Evolutionary conservation across 2,113 vertebrate genomes (phyloP).

Genomic region (Corythornis cristatus): DNA sequence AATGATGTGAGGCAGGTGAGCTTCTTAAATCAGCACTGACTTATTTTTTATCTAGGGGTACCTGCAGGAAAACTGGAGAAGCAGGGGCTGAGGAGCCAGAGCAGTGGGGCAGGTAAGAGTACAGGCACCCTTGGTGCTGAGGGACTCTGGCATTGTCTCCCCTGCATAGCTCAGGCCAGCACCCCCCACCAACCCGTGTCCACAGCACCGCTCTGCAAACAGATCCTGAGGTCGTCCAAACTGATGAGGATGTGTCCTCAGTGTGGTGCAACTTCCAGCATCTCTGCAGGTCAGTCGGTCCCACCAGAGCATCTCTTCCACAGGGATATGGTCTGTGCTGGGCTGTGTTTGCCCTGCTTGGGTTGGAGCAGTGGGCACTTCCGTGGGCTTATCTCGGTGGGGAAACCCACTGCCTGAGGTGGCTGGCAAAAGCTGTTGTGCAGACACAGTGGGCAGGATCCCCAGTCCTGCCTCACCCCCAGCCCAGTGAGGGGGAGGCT

Average conservation of each 20-base stretch:
- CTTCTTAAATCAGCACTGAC: too few species aligned
- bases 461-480: not conserved
- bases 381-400: accelerated
- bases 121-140: not conserved
- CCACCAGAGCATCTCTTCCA: accelerated
- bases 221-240: not conserved
- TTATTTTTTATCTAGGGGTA: not conserved
- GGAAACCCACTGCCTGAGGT: not conserved
- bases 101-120: not conserved
- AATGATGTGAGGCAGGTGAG: too few species aligned
- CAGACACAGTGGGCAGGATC: not conserved
- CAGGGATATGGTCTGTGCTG: accelerated
- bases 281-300: not conserved
- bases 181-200: accelerated
- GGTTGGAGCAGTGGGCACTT: accelerated
- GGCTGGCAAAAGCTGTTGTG: accelerated
- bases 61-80: not conserved
- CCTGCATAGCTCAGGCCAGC: not conserved
- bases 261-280: accelerated
- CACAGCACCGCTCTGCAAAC: not conserved
- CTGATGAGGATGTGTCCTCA: not conserved
- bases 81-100: not conserved
- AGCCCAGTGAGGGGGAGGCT: not conserved
- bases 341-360: not conserved
- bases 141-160: not conserved